Evolutionary conservation across 2,797 vertebrate genomes (phyloP).

Genomic region (Chiroxiphia lanceolata): DNA sequence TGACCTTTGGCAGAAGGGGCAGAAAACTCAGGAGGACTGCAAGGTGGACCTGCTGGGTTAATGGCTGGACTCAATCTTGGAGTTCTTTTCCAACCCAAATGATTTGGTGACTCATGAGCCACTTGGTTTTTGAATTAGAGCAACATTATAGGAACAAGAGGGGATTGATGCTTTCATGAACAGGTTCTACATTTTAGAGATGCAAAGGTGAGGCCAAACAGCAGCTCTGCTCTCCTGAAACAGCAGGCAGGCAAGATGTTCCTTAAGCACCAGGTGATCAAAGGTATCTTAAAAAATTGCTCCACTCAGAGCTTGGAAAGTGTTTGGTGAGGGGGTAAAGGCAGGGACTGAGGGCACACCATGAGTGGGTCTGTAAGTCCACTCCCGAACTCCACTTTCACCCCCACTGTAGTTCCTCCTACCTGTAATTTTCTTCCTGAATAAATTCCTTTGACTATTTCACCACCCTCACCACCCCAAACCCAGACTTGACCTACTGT

Average conservation of each 20-base stretch:
- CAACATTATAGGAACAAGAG: background rate
- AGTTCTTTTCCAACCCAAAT: background rate
- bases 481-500: accelerated
- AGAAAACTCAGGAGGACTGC: background rate
- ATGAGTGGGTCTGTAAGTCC: accelerated
- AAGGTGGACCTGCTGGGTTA: background rate
- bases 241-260: background rate
- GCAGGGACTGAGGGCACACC: background rate
- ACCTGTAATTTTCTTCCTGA: background rate
- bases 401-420: accelerated
- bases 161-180: background rate
- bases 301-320: background rate
- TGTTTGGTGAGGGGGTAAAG: background rate
- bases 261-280: accelerated
- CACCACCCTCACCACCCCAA: background rate
- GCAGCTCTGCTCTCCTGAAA: background rate
- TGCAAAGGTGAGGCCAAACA: background rate
- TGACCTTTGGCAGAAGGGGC: background rate
- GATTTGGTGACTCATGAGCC: background rate
- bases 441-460: background rate
- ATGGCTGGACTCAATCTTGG: accelerated
- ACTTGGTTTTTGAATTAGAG: background rate
- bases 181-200: background rate
- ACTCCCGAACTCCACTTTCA: accelerated
- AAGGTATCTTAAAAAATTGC: background rate